Evolutionary conservation across 2,888 invertebrate genomes (phyloP), one percentile per base, ranked within the genome.

Genomic region (Eucera pruinosa): DNA sequence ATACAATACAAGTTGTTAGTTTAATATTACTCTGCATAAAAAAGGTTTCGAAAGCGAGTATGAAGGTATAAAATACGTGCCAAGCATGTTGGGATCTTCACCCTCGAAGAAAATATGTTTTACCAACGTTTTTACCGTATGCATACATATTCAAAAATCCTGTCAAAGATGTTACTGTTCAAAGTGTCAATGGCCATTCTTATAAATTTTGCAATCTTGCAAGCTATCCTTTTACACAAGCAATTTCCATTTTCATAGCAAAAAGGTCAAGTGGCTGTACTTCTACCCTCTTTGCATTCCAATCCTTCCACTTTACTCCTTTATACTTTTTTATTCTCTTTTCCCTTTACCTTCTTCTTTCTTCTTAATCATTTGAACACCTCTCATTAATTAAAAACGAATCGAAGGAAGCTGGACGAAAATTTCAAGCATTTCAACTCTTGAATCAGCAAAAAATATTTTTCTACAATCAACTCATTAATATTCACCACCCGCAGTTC

Each of bases 191-290:
- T 15, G 15, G 2, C 15, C 3, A n/a, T 25, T 3, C 6, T 45
- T 20, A 4, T 7, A 15, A 30, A 43, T 30, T 45, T 20, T 20
- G 45, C 30, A 20, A 30, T 20, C 43, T 18, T 20, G 30, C 4
- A 13, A 15, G 6, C 0, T 45, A 4, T 7, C 15, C 15, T 43
- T 9, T 43, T 30, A 30, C 20, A 18, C 5, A 1, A 45, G 30
- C 9, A 45, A 60, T 60, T 60, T 60, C 25, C 60, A 60, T 60
- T 60, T 60, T 45, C 18, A 30, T 30, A 45, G 20, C 5, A 27
- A 20, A 20, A 60, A 45, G 60, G 60, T 58, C 58, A 43, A 27
- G 27, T 13, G 13, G 43, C 58, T 43, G 7, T 18, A 33, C 33
- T 54, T 58, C 18, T 43, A 58, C 6, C 27, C 13, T 27, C 39